Base-by-base conservation (phyloP, 2,113 vertebrate species). In the Pomatorhinus ruficollis region DNA sequence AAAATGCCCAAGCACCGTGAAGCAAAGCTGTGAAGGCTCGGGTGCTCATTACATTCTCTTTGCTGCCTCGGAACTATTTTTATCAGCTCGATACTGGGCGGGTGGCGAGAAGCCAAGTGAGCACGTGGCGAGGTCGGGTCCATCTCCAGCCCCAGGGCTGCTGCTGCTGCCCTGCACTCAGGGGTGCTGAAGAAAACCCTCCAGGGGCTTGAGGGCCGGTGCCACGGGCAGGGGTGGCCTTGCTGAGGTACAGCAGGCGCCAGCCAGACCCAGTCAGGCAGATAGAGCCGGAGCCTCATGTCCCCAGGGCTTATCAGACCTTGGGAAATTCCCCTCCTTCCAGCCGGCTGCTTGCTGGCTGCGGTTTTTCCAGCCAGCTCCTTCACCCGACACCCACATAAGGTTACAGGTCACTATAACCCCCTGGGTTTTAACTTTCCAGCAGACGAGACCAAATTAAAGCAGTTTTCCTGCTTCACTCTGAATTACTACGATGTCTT, bases 141-240 rank as follows among this genome's bases (percentile, higher is more conserved):
- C 1, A 0, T 37, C 30, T 68, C 40, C 72, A 57, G 44, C 35
- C 87, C 2, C 0, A 15, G 83, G 35, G 72, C 61, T 39, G 60
- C 49, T 12, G 66, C 25, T 3, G 49, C 63, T 75, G 70, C 79
- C 0, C 0, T 7, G 49, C 83, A 5, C 84, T 25, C 69, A 1
- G 5, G 11, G 77, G 50, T 28, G 74, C 28, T 54, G 74, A 4
- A 25, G 31, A 21, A 49, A 47, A 33, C 20, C 20, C 78, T 16
- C 8, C 2, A 0, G 63, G n/a, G 52, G 35, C 23, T 1, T 0
- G 6, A 22, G 61, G 20, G 23, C 39, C 0, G 0, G 11, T 1
- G 9, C 24, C 13, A 19, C 13, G 5, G 11, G 45, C 0, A 4
- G 63, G 59, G 42, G 8, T 37, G 84, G 56, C 84, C 93, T 95